Base-by-base conservation (phyloP, 2,888 invertebrate species). In the Aleiodes alternator region DNA sequence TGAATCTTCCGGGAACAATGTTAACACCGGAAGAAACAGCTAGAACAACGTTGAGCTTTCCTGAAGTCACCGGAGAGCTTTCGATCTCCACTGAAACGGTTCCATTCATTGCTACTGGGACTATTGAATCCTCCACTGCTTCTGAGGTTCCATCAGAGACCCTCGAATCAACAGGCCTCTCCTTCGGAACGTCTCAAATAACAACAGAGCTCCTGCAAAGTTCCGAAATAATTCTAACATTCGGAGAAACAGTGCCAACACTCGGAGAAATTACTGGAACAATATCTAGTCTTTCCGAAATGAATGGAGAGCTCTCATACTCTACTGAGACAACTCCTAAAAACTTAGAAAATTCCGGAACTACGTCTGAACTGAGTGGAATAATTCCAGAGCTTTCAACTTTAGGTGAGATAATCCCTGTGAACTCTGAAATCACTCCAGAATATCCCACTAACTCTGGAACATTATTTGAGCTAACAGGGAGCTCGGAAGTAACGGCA, bases 201-300 rank as follows among this genome's bases (percentile, higher is more conserved):
- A 43, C 55, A 50, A 29, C 51, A 29, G 23, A 53, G 53, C 14
- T 38, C 8, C 7, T 48, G 23, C 68, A 51, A 50, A 55, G n/a
- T 6, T 66, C 72, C 8, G 53, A 61, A 16, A 43, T 72, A 11
- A 64, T 59, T n/a, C 34, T 56, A n/a, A 48, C 43, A 12, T 11
- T 64, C 8, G 16, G 43, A 6, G 48, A 8, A 48, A 29, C 43
- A 23, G 9, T 14, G 7, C 8, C 64, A 29, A 59, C 59, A 2
- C 29, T 43, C 43, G 43, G 43, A 9, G 11, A 8, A 43, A 43
- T 3, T 43, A 43, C 43, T 43, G 9, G 0, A 43, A 0, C 43
- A 43, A 38, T 38, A 38, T 38, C 38, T 1, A 4, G 38, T 4
- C 3, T 38, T 8, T 38, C 38, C 38, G 38, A 3, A 38, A 0